Conservation (phyloP, 2,797 vertebrate species). For the Vespertilio murinus region DNA sequence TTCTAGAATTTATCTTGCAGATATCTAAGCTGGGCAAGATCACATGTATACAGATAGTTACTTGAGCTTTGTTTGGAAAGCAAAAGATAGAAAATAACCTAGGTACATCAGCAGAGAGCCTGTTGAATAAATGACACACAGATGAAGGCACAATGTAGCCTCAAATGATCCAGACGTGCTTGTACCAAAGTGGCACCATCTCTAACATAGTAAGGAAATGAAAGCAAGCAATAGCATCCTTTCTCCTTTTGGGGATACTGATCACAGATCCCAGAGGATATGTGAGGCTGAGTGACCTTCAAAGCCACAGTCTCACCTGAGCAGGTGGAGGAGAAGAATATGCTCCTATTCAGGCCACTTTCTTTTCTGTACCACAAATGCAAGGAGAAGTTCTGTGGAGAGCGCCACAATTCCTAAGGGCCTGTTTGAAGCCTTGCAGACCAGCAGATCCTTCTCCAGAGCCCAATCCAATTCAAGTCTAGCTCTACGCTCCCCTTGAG, state of each 20-base stretch:
- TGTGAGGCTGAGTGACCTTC: neutral
- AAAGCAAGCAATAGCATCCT: neutral
- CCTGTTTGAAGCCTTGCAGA: neutral
- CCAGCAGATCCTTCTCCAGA: neutral
- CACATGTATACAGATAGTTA: neutral
- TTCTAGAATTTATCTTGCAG: conserved; percentile 32
- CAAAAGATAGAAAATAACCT: neutral
- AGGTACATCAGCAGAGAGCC: neutral
- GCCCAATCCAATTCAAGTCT: neutral
- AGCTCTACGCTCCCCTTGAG: neutral
- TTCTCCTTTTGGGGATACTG: neutral
- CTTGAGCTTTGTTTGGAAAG: neutral
- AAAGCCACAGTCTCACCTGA: neutral
- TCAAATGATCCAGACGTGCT: neutral
- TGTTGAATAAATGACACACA: neutral
- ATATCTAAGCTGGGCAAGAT: neutral
- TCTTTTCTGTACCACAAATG: neutral
- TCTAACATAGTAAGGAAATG: neutral
- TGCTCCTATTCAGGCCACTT: neutral
- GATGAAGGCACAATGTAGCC: neutral
- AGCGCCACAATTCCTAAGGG: neutral
- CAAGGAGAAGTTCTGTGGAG: neutral
- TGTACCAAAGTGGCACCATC: neutral
- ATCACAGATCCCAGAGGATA: neutral
- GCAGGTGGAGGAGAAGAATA: conserved; percentile 6